Conservation (phyloP, 2,113 vertebrate species). For the Chaenogobius annularis region DNA sequence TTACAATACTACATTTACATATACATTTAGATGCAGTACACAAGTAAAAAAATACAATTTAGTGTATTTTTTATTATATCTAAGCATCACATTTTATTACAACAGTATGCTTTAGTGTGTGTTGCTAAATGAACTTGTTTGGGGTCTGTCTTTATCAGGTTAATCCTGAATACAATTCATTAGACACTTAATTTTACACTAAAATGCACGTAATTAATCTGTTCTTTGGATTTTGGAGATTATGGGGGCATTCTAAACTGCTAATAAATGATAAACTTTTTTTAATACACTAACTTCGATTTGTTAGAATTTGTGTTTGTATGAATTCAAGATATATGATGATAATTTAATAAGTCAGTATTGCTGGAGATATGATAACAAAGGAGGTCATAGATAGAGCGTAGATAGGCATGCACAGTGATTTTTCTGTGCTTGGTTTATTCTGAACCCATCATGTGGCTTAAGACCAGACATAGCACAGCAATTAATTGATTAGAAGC, state of each 20-base stretch:
- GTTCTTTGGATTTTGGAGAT: not conserved
- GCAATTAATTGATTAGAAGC: slow-evolving; percentile 68
- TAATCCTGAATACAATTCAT: no score
- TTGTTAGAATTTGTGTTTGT: not conserved
- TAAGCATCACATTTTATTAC: no score
- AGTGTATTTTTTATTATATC: no score
- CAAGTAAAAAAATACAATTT: no score
- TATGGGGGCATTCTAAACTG: not conserved
- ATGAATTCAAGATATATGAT: not conserved
- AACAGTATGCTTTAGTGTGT: no score
- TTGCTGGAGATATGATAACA: not conserved
- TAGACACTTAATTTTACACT: no score
- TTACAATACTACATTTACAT: no score
- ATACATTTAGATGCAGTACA: no score
- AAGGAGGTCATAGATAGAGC: slow-evolving; percentile 24
- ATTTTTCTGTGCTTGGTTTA: slow-evolving; percentile 48
- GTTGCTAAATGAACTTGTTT: no score
- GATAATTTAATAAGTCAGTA: not conserved
- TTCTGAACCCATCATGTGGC: slow-evolving; percentile 57
- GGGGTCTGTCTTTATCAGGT: no score
- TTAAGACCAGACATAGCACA: slow-evolving; percentile 56
- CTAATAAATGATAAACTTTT: not conserved
- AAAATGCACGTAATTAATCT: no score
- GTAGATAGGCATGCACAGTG: not conserved
- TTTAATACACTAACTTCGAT: not conserved